Percentiles rank a stretch among this genome's conserved stretches.
These are phyloP conservation scores for Caerostris darwini DNA, from an alignment of 1,140 invertebrate genomes.

Conservation along the genomic window DNA sequence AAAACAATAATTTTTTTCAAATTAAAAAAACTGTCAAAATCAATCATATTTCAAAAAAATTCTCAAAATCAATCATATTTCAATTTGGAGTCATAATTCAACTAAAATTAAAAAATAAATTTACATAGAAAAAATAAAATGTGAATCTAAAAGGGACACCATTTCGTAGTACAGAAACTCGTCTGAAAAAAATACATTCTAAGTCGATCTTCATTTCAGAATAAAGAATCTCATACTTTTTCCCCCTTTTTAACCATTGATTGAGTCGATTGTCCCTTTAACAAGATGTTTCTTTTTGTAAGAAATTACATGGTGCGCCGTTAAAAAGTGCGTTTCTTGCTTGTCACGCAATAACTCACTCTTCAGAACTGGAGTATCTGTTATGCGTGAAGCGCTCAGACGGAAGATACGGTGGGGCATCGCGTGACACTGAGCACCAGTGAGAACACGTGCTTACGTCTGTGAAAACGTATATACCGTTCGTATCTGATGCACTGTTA, in stretches of 20 bases:
- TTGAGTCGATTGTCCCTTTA: conserved; percentile 11
- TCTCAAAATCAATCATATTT: no score
- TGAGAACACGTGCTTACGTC: conserved; percentile 4
- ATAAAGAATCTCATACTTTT: not conserved
- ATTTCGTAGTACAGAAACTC: no score
- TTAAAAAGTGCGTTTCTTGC: not conserved
- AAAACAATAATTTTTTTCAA: no score
- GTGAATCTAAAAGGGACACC: no score
- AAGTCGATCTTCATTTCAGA: not conserved
- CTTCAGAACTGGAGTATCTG: not conserved
- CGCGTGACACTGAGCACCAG: not conserved
- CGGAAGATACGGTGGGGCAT: not conserved
- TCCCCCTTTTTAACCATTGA: not conserved
- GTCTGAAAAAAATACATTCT: no score
- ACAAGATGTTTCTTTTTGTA: conserved; percentile 38
- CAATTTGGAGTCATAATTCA: no score
- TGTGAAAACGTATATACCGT: not conserved
- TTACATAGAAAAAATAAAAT: no score
- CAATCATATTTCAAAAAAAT: no score
- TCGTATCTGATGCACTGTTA: not conserved
- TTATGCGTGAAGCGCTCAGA: not conserved
- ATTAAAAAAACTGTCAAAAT: no score
- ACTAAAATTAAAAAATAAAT: no score
- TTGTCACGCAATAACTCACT: conserved; percentile 19
- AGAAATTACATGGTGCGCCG: conserved; percentile 1